phyloP scores from a whole-genome alignment of 53 echinoderm and acorn worm genomes.

The Patiria pectinifera region DNA sequence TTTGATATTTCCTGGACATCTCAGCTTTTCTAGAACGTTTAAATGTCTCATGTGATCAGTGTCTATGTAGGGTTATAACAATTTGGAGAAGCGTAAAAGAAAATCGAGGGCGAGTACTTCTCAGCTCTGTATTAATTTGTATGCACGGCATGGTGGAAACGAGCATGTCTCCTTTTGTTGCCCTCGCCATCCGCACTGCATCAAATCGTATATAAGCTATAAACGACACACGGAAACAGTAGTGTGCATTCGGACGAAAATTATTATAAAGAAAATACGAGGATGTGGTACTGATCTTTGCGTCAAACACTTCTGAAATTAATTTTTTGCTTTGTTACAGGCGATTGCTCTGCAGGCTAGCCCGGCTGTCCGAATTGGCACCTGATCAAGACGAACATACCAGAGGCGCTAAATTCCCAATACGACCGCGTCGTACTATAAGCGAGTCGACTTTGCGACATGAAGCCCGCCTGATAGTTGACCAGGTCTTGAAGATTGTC shows the following conservation, averaged over 20 bases:
- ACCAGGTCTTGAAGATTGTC: constrained; percentile 26
- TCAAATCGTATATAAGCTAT: too few relatives aligned
- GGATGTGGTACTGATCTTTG: background rate
- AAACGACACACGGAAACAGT: too few relatives aligned
- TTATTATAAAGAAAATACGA: too few relatives aligned
- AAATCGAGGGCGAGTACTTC: too few relatives aligned
- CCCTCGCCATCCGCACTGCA: too few relatives aligned
- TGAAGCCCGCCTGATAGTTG: constrained; percentile 30
- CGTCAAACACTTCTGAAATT: background rate
- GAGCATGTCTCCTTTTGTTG: too few relatives aligned
- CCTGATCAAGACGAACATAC: background rate
- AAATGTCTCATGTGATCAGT: background rate
- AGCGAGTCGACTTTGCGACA: constrained; percentile 1
- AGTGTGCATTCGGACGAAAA: too few relatives aligned
- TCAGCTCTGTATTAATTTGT: too few relatives aligned
- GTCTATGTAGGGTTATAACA: too few relatives aligned
- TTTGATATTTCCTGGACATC: background rate
- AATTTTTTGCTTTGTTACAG: background rate
- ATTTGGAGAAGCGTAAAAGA: background rate
- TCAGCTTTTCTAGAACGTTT: background rate
- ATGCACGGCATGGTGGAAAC: too few relatives aligned
- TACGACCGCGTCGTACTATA: background rate
- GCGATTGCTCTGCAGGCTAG: constrained; percentile 22
- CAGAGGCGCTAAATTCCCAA: background rate
- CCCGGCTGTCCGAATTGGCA: background rate